Percentiles rank a stretch among this genome's conserved stretches.
These are phyloP conservation scores for Prionailurus bengalensis DNA, from an alignment of 2,113 vertebrate species.

Conservation along the genomic window DNA sequence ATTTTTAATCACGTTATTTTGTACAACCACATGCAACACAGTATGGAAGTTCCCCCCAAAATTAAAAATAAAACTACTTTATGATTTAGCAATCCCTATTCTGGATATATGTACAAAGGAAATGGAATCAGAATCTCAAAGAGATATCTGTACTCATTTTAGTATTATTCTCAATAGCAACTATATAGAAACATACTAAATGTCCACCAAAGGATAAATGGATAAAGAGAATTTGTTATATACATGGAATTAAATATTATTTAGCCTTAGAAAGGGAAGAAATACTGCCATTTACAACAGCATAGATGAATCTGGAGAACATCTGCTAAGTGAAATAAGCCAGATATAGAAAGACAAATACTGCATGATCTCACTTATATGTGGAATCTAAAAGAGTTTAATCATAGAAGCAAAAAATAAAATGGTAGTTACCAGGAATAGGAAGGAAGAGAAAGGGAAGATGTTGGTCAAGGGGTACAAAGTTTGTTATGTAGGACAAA, in stretches of 20 bases:
- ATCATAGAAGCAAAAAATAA: neutral
- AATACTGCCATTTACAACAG: neutral
- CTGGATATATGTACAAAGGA: neutral
- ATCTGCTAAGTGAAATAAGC: neutral
- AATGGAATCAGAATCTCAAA: neutral
- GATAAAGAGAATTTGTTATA: neutral
- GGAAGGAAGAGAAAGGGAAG: neutral
- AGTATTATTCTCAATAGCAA: neutral
- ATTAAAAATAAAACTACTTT: neutral
- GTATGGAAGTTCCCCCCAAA: neutral
- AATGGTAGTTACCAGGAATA: neutral
- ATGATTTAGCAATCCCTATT: neutral
- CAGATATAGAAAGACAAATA: neutral
- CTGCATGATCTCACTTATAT: neutral
- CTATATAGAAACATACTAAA: neutral
- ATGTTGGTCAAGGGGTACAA: neutral
- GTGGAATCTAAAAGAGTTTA: neutral
- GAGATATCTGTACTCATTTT: neutral
- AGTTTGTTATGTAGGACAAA: neutral
- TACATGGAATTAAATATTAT: neutral
- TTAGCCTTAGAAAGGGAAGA: neutral
- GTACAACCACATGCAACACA: neutral
- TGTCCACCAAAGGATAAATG: neutral
- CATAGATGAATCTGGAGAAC: neutral
- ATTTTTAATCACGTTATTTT: neutral